Evolutionary conservation across 35 echinoderm and acorn worm species (phyloP).

Genomic region (Apostichopus japonicus): DNA sequence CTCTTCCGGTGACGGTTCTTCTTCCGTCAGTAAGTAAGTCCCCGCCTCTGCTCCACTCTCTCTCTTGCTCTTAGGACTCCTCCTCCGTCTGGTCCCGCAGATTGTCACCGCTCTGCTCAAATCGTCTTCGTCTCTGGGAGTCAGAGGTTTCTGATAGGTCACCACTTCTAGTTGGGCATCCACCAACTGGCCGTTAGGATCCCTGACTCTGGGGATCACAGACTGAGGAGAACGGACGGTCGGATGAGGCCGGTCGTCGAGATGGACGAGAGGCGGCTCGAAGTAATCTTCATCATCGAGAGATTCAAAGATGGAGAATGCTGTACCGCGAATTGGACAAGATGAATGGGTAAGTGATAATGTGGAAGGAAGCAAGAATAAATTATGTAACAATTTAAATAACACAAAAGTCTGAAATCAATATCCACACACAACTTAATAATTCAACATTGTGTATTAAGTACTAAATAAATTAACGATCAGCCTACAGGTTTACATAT

Average conservation of each 20-base stretch:
- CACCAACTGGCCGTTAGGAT: slow-evolving; percentile 39
- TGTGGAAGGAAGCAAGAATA: neutral
- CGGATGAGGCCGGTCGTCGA: neutral
- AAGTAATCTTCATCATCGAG: slow-evolving; percentile 28
- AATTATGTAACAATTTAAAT: neutral
- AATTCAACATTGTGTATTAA: too few relatives aligned
- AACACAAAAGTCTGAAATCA: too few relatives aligned
- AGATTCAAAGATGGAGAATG: slow-evolving; percentile 10
- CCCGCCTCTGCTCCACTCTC: neutral
- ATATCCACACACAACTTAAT: too few relatives aligned
- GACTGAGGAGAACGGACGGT: slow-evolving; percentile 4
- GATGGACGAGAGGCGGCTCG: neutral
- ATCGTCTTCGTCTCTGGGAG: slow-evolving; percentile 1
- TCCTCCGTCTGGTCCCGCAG: slow-evolving; percentile 20
- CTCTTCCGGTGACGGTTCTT: neutral
- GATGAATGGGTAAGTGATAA: neutral
- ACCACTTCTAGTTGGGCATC: slow-evolving; percentile 1
- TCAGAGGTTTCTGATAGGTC: slow-evolving; percentile 4
- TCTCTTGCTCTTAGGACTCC: neutral
- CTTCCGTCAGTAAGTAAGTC: slow-evolving; percentile 31
- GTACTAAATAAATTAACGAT: too few relatives aligned
- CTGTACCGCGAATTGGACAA: neutral
- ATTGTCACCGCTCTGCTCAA: neutral
- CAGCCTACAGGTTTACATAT: too few relatives aligned
- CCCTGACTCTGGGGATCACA: slow-evolving; percentile 40